Percentiles rank a stretch among this genome's conserved stretches.
phyloP scores from a whole-genome alignment of 1,140 invertebrate species.

The Bombus terrestris region DNA sequence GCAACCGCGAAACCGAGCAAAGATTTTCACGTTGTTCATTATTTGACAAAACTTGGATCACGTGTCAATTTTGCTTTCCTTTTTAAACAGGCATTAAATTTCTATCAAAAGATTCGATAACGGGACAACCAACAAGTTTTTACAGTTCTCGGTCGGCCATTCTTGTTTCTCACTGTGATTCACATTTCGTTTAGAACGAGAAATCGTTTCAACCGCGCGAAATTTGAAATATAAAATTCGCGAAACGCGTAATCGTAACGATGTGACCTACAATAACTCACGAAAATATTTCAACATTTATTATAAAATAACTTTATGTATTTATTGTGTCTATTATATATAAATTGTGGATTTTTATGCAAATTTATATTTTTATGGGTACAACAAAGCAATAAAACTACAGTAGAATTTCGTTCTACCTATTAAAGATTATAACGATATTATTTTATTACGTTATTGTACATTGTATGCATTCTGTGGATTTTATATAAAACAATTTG shows the following conservation, averaged over 20 bases:
- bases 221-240: not conserved
- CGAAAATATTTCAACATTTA: too few relatives aligned
- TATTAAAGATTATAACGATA: too few relatives aligned
- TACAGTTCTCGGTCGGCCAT: slow-evolving; percentile 27
- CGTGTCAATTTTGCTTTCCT: not conserved
- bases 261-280: too few relatives aligned
- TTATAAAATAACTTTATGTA: too few relatives aligned
- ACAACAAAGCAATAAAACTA: too few relatives aligned
- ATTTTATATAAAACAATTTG: not conserved
- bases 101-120: slow-evolving; percentile 22
- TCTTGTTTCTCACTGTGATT: slow-evolving; percentile 11
- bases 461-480: too few relatives aligned
- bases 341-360: too few relatives aligned
- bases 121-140: slow-evolving; percentile 26
- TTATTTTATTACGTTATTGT: too few relatives aligned
- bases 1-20: not conserved
- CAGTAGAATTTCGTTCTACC: too few relatives aligned
- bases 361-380: too few relatives aligned
- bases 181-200: slow-evolving; percentile 3
- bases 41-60: slow-evolving; percentile 3
- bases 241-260: not conserved
- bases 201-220: not conserved
- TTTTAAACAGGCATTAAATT: slow-evolving; percentile 8
- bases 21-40: slow-evolving; percentile 11
- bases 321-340: not conserved